Percentiles rank a stretch among this genome's conserved stretches.
These are phyloP conservation scores for Copidosoma aretas DNA, from an alignment of 2,888 invertebrate genomes.

Conservation along the genomic window DNA sequence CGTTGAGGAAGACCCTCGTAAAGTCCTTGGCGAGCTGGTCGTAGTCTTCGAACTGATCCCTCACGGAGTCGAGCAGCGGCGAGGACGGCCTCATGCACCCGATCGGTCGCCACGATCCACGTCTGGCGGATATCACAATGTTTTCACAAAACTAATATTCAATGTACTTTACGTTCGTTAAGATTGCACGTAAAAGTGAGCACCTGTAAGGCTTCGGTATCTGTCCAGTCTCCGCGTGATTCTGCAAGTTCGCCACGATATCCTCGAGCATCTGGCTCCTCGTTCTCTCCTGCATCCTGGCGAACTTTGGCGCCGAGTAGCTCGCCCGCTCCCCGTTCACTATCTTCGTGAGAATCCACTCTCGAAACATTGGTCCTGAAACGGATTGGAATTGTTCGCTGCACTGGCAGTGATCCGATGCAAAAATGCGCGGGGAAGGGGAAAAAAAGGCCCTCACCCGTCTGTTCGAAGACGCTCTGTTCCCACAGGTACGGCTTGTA, in stretches of 20 bases:
- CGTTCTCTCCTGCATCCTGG: constrained; percentile 92
- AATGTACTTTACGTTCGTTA: background rate
- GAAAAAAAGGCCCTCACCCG: constrained; percentile 63
- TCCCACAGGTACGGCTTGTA: constrained; percentile 96
- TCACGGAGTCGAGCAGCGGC: constrained; percentile 87
- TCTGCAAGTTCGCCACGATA: constrained; percentile 90
- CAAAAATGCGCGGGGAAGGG: background rate
- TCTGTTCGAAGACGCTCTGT: constrained; percentile 86
- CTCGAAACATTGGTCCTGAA: constrained; percentile 84
- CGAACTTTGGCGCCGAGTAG: constrained; percentile 93
- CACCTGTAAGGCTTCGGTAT: constrained; percentile 90
- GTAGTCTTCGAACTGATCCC: constrained; percentile 93
- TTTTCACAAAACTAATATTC: background rate
- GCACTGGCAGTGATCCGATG: background rate
- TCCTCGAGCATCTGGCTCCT: constrained; percentile 94
- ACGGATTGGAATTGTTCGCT: background rate
- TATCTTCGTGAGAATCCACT: constrained; percentile 92
- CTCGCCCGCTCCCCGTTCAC: constrained; percentile 93
- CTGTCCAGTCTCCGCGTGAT: constrained; percentile 93
- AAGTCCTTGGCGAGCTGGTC: constrained; percentile 94
- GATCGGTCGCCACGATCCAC: constrained; percentile 91
- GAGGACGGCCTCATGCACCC: constrained; percentile 94
- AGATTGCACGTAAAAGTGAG: background rate
- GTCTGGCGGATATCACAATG: constrained; percentile 53
- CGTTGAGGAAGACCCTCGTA: constrained; percentile 85